Evolutionary conservation across 2,888 invertebrate genomes (phyloP).

Genomic region (Biston stratarius): DNA sequence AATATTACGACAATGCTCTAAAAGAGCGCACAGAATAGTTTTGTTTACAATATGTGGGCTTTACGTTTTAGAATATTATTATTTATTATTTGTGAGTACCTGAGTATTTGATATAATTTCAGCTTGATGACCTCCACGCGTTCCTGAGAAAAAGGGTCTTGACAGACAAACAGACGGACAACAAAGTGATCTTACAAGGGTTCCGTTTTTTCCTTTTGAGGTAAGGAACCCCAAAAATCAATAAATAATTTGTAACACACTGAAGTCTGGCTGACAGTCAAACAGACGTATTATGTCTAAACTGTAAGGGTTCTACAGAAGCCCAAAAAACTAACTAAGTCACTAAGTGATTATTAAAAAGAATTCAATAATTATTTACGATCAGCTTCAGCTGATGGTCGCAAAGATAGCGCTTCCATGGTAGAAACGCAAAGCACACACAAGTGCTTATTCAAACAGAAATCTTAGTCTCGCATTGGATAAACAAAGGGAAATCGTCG

Average conservation of each 20-base stretch:
- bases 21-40: constrained; percentile 60
- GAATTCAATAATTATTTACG: neutral
- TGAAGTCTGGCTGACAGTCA: no score
- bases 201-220: no score
- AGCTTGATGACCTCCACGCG: no score
- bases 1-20: constrained; percentile 83
- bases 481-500: constrained; percentile 49
- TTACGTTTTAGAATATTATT: constrained; percentile 12
- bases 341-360: no score
- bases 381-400: constrained; percentile 19
- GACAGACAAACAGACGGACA: no score
- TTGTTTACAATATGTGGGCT: constrained; percentile 15
- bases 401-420: constrained; percentile 37
- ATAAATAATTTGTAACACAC: constrained; percentile 2
- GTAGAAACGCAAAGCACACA: constrained; percentile 25
- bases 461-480: constrained; percentile 33
- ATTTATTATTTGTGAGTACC: no score
- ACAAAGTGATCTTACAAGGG: no score
- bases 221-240: no score
- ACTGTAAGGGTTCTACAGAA: no score
- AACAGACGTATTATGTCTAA: neutral
- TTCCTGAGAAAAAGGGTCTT: no score
- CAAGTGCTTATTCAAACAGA: constrained; percentile 30
- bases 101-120: no score
- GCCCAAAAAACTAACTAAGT: no score